Evolutionary conservation across 2,797 vertebrate genomes (phyloP), one percentile per base, ranked within the genome.

Genomic region (Chromis chromis): DNA sequence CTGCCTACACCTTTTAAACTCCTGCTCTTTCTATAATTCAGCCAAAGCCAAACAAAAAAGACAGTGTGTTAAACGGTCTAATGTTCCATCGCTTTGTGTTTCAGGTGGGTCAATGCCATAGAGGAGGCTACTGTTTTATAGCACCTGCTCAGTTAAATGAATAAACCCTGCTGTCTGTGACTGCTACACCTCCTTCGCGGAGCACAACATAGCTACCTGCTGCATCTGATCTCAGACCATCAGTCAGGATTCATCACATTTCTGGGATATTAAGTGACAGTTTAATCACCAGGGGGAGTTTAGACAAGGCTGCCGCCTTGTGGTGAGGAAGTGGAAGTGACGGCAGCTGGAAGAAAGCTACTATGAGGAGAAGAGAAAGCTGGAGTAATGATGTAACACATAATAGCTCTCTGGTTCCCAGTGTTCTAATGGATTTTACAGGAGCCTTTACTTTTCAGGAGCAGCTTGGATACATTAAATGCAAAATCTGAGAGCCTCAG

Each of bases 81-180:
- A 52, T 63, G 12, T 19, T 76, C 1, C 7, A 1, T 40, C 28
- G 17, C 80, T 48, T 79, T 83, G 36, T 94, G 81, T 93, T 89
- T 44, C 92, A 99, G 98, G 85, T 99, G 98, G 98, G 96, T 98
- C 76, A 95, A 97, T 76, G 97, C 97, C 87, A 97, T 99, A 91
- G 96, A 98, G 88, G 96, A 97, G 79, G 98, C 97, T 10, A 97
- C 97, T 1, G 92, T 98, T 91, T 96, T 99, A 97, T 99, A 99
- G 96, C 96, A 96, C 80, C 91, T 76, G 81, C 77, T 85, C 80
- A 64, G 36, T 50, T 21, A 31, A 54, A 39, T n/a, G 60, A 81
- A 72, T 16, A 31, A 19, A 5, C 9, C 24, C 55, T 57, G 60
- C 74, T 79, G 56, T 62, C 66, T 21, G 48, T 65, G 65, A 72